Evolutionary conservation across 2,797 vertebrate genomes (phyloP), one percentile per base, ranked within the genome.

Genomic region (Nothura maculosa): DNA sequence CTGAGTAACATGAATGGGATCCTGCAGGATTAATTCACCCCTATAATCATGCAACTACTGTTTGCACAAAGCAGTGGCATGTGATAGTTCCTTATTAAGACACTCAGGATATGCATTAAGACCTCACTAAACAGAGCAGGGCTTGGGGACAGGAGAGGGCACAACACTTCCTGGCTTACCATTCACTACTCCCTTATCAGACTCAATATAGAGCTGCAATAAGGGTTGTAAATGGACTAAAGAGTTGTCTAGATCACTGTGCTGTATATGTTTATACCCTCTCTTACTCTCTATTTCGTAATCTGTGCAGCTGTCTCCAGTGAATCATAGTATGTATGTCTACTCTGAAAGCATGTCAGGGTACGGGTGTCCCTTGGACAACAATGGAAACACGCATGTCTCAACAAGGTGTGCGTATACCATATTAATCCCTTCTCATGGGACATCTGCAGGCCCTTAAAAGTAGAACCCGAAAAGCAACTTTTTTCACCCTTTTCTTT

Each of bases 31-130:
- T 95, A 96, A 96, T 95, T 94, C 68, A 50, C 48, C 66, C 48
- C 72, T 88, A 87, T 68, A 94, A 95, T 95, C 94, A 95, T 93
- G 87, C 94, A 93, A 81, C 81, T 78, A 95, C 87, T 91, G 86
- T 96, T 97, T 96, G 87, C 96, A 96, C 81, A 92, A 91, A 82
- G 52, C 58, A 22, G 60, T 86, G 75, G 74, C 87, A 95, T 87
- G 86, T 72, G 66, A 54, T 68, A 79, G 79, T 63, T 90, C 75
- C 70, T 89, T 87, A 94, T 94, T 92, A 90, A 96, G 95, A 95
- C 68, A 61, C 75, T 91, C 77, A 9, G 67, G 67, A 82, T 72
- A 76, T 0, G 1, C 54, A 54, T 74, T 70, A 80, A 63, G 64
- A 40, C 79, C 70, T 47, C 66, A 61, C 74, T 88, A 81, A 91